phyloP scores from a whole-genome alignment of 2,888 invertebrate species.

The Drosophila kanekoi region DNA sequence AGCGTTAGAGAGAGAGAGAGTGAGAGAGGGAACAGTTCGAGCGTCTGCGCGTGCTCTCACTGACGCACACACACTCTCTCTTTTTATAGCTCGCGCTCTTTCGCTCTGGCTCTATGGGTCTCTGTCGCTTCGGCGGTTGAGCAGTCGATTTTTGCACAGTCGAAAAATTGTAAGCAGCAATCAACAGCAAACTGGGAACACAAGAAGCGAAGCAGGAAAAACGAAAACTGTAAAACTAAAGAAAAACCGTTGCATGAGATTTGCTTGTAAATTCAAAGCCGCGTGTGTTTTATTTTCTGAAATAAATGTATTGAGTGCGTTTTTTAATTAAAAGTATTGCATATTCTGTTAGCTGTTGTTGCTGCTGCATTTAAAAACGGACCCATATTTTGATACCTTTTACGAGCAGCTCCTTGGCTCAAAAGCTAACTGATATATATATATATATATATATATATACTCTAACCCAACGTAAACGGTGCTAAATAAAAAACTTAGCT shows the following conservation, averaged over 20 bases:
- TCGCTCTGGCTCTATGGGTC: conserved; percentile 8
- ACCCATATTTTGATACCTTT: conserved; percentile 50
- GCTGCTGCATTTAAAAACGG: conserved; percentile 47
- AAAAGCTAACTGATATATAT: background rate
- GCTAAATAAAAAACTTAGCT: conserved; percentile 2
- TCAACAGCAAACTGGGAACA: conserved; percentile 56
- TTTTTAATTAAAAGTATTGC: background rate
- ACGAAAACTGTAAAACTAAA: conserved; percentile 19
- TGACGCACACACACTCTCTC: conserved; percentile 4
- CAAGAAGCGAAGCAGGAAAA: conserved; percentile 49
- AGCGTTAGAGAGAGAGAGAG: conserved; percentile 5
- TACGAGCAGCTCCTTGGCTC: conserved; percentile 33
- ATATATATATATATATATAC: background rate
- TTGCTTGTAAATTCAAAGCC: background rate
- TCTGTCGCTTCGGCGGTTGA: conserved; percentile 52
- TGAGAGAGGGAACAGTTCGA: conserved; percentile 5
- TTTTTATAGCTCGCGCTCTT: conserved; percentile 14
- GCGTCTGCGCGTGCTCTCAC: conserved; percentile 63
- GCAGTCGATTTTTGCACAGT: conserved; percentile 75
- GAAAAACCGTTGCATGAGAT: conserved; percentile 13
- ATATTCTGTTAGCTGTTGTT: background rate
- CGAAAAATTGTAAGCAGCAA: conserved; percentile 71
- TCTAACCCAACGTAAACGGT: conserved; percentile 25
- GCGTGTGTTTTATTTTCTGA: conserved; percentile 15
- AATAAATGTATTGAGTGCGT: background rate